Evolutionary conservation across 2,888 invertebrate genomes (phyloP).

Genomic region (Neuroscelio doddi): DNA sequence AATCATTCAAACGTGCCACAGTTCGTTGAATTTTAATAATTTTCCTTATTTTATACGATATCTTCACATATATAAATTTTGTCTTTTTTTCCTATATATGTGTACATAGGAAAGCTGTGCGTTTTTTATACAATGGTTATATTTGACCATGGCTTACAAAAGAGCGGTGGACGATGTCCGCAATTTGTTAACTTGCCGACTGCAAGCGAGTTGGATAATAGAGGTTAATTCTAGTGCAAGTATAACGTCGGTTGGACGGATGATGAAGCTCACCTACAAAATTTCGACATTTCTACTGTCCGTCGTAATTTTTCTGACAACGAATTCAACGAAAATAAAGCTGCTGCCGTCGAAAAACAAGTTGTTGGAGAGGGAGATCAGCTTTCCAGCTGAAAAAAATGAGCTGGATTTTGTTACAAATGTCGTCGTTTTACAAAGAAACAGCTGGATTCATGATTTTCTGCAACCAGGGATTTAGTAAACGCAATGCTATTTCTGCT

Average conservation of each 20-base stretch:
- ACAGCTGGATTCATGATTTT: slow-evolving; percentile 6
- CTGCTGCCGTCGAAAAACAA: slow-evolving; percentile 22
- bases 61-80: too few relatives aligned
- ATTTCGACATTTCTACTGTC: slow-evolving; percentile 13
- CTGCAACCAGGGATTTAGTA: slow-evolving; percentile 21
- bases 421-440: slow-evolving; percentile 2
- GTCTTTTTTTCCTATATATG: too few relatives aligned
- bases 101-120: slow-evolving; percentile 2
- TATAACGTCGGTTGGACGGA: slow-evolving; percentile 15
- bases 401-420: slow-evolving; percentile 34
- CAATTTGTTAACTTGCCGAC: slow-evolving; percentile 31
- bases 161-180: slow-evolving; percentile 19
- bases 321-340: slow-evolving; percentile 25
- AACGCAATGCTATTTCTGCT: slow-evolving; percentile 18
- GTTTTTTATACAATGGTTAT: neutral
- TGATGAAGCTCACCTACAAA: slow-evolving; percentile 16
- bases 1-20: too few relatives aligned
- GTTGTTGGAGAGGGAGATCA: slow-evolving; percentile 12
- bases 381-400: slow-evolving; percentile 26
- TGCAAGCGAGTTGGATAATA: slow-evolving; percentile 19
- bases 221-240: slow-evolving; percentile 22
- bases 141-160: slow-evolving; percentile 7
- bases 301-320: slow-evolving; percentile 25
- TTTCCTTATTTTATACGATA: too few relatives aligned
- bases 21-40: too few relatives aligned